These are phyloP conservation scores for Rhinatrema bivittatum DNA, from an alignment of 2,797 vertebrate species.

Conservation along the genomic window DNA sequence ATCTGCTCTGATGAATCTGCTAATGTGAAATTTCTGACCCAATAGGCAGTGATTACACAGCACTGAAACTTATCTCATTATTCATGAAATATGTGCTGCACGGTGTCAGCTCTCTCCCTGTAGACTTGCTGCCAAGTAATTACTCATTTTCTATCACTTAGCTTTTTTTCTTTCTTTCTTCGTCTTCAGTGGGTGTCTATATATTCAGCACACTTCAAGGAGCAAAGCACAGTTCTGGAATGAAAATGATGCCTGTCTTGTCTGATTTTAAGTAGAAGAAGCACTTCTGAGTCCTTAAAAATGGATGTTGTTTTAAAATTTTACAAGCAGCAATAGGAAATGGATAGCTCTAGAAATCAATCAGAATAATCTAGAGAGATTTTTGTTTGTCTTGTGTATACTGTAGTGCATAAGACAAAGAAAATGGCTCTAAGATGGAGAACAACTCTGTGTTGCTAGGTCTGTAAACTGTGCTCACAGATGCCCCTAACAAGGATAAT, in stretches of 20 bases:
- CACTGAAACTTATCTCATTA: slow-evolving; percentile 54
- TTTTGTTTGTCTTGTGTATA: too few species aligned
- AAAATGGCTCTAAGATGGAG: too few species aligned
- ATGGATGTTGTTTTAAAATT: slow-evolving; percentile 48
- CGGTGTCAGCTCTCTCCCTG: slow-evolving; percentile 55
- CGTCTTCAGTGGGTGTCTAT: slow-evolving; percentile 44
- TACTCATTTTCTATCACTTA: slow-evolving; percentile 59
- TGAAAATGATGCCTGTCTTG: slow-evolving; percentile 57
- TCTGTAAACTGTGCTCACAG: too few species aligned
- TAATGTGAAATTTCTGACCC: slow-evolving; percentile 69
- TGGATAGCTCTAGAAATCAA: slow-evolving; percentile 27
- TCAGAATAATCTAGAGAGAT: slow-evolving; percentile 29
- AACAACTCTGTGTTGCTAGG: too few species aligned
- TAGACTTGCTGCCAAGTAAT: slow-evolving; percentile 53
- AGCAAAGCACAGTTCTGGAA: slow-evolving; percentile 32
- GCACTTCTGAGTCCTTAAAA: slow-evolving; percentile 50
- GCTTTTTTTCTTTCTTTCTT: slow-evolving; percentile 44
- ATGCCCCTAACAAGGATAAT: too few species aligned
- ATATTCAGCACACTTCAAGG: slow-evolving; percentile 50
- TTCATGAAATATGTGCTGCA: slow-evolving; percentile 57
- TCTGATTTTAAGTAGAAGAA: slow-evolving; percentile 57
- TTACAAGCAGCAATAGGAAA: slow-evolving; percentile 36
- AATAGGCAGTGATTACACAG: slow-evolving; percentile 58
- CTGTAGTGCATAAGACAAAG: too few species aligned
- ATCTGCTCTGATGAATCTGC: slow-evolving; percentile 62